Percentiles rank a stretch among this genome's conserved stretches.
Conservation (phyloP, 2,888 invertebrate species). For the Melipona beecheii region DNA sequence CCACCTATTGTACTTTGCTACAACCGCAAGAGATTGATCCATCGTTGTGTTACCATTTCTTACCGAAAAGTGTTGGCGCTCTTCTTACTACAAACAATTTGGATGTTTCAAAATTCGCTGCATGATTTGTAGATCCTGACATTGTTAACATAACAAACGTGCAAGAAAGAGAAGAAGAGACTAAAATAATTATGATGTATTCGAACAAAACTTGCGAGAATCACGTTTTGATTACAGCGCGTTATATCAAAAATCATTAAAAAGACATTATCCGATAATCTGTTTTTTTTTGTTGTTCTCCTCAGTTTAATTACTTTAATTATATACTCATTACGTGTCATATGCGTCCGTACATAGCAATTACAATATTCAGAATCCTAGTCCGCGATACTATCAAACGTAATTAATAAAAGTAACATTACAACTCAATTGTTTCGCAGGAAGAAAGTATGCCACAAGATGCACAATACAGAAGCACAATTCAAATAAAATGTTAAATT, state of each 20-base stretch:
- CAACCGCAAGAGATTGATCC: too few species aligned
- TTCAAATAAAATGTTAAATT: not conserved
- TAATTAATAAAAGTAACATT: not conserved
- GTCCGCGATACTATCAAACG: not conserved
- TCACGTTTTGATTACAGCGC: not conserved
- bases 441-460: not conserved
- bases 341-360: not conserved
- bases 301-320: conserved; percentile 6
- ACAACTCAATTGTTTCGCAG: not conserved
- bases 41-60: too few species aligned
- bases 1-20: too few species aligned
- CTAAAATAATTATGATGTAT: conserved; percentile 3
- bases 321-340: not conserved
- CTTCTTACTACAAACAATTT: too few species aligned
- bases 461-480: not conserved
- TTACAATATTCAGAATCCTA: not conserved
- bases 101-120: too few species aligned
- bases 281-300: not conserved
- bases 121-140: not conserved
- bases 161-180: not conserved
- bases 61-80: too few species aligned
- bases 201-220: not conserved
- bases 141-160: not conserved
- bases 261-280: conserved; percentile 9
- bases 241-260: conserved; percentile 9